Percentiles rank a stretch among this genome's conserved stretches.
Evolutionary conservation across 2,888 invertebrate genomes (phyloP).

Genomic region (Eupsilia transversa): DNA sequence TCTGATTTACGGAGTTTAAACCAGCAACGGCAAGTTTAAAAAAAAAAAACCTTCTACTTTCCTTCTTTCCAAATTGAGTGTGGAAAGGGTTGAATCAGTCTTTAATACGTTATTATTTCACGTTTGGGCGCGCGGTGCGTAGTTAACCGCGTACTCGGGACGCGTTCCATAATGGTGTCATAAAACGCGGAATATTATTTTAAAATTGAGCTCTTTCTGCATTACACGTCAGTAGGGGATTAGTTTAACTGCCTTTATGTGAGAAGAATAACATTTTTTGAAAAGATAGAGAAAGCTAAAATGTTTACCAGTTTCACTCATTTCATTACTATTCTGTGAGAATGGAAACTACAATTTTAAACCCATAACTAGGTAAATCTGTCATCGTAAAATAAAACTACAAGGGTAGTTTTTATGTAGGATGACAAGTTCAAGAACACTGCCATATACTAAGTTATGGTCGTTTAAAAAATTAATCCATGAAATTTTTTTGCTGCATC

Average conservation of each 20-base stretch:
- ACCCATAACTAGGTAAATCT: neutral
- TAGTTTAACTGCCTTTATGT: neutral
- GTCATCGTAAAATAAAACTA: neutral
- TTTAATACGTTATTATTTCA: constrained; percentile 49
- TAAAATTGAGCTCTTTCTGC: neutral
- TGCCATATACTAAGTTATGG: neutral
- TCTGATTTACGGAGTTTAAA: neutral
- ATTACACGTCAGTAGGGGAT: neutral
- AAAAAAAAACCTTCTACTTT: neutral
- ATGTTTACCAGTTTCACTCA: neutral
- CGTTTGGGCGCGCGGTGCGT: constrained; percentile 34
- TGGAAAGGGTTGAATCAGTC: constrained; percentile 23
- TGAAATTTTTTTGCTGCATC: constrained; percentile 5
- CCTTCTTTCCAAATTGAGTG: constrained; percentile 1
- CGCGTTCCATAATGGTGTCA: constrained; percentile 55
- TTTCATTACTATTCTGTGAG: neutral
- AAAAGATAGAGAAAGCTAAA: neutral
- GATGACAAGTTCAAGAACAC: constrained; percentile 9
- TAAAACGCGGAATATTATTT: constrained; percentile 28
- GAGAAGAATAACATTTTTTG: neutral
- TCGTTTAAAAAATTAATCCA: neutral
- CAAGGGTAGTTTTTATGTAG: neutral
- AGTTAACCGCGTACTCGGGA: constrained; percentile 39
- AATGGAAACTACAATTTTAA: neutral
- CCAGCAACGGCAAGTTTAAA: neutral